phyloP scores from a whole-genome alignment of 2,888 invertebrate species.

The Pterostichus niger region DNA sequence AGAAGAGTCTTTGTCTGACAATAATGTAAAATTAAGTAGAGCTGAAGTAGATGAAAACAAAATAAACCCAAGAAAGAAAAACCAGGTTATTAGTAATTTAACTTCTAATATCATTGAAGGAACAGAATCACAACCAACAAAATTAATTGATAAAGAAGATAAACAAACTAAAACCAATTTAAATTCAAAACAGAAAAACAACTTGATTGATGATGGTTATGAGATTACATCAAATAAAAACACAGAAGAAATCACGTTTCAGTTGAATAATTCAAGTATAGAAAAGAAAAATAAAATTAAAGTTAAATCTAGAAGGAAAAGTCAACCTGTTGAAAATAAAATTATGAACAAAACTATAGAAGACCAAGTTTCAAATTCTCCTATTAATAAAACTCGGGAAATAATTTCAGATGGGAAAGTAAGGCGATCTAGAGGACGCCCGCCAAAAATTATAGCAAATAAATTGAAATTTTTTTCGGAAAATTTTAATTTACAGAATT shows the following conservation, averaged over 20 bases:
- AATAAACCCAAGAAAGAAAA: constrained; percentile 18
- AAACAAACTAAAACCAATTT: constrained; percentile 7
- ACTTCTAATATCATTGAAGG: neutral
- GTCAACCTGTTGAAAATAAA: neutral
- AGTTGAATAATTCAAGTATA: neutral
- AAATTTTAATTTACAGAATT: constrained; percentile 39
- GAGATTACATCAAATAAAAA: neutral
- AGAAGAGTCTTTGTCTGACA: neutral
- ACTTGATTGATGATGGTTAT: neutral
- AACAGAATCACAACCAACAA: neutral
- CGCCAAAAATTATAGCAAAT: neutral
- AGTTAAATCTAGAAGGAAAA: neutral
- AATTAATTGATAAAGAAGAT: neutral
- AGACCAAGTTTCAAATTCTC: neutral
- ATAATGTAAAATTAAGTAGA: neutral
- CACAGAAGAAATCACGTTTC: neutral
- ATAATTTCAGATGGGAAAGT: neutral
- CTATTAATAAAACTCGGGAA: neutral
- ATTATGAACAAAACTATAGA: neutral
- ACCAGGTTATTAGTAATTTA: neutral
- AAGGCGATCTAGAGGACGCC: constrained; percentile 27
- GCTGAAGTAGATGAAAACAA: neutral
- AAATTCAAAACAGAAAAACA: neutral
- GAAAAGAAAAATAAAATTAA: constrained; percentile 12
- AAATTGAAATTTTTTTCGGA: constrained; percentile 48